These are phyloP conservation scores for Hedya salicella DNA, from an alignment of 2,888 invertebrate genomes.

Conservation along the genomic window DNA sequence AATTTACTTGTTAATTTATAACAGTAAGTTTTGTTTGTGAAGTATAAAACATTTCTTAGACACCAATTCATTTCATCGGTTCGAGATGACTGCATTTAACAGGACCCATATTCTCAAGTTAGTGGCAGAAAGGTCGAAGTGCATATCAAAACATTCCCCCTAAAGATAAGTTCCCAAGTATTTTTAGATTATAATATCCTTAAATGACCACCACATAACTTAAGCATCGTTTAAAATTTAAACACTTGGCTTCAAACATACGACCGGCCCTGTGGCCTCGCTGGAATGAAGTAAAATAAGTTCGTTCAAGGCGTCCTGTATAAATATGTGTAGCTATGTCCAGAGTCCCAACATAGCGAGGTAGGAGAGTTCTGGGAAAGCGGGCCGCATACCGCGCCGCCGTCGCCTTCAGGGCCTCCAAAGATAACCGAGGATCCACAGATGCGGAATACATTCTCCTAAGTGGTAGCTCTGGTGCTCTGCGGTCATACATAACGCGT, in stretches of 20 bases:
- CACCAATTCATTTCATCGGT: too few relatives aligned
- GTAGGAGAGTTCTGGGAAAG: slow-evolving; percentile 76
- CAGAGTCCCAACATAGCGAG: slow-evolving; percentile 52
- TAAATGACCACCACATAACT: slow-evolving; percentile 9
- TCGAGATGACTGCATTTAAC: too few relatives aligned
- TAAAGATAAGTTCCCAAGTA: not conserved
- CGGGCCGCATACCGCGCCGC: slow-evolving; percentile 78
- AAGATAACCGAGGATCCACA: slow-evolving; percentile 56
- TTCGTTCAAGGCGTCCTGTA: slow-evolving; percentile 38
- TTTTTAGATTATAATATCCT: slow-evolving; percentile 5
- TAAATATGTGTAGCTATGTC: slow-evolving; percentile 34
- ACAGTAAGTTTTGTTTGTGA: too few relatives aligned
- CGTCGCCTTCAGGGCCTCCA: slow-evolving; percentile 68
- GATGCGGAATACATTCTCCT: slow-evolving; percentile 5
- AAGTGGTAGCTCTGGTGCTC: too few relatives aligned
- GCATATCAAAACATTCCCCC: not conserved
- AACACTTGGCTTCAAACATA: slow-evolving; percentile 16
- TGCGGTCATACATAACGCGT: too few relatives aligned
- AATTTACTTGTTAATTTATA: too few relatives aligned
- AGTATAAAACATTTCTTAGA: too few relatives aligned
- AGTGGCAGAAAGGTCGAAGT: too few relatives aligned
- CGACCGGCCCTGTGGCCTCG: slow-evolving; percentile 39
- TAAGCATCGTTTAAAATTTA: slow-evolving; percentile 17
- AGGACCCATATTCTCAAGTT: too few relatives aligned
- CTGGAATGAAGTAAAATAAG: slow-evolving; percentile 42